Conservation (phyloP, 2,797 vertebrate genomes). For the Serranus cabrilla region DNA sequence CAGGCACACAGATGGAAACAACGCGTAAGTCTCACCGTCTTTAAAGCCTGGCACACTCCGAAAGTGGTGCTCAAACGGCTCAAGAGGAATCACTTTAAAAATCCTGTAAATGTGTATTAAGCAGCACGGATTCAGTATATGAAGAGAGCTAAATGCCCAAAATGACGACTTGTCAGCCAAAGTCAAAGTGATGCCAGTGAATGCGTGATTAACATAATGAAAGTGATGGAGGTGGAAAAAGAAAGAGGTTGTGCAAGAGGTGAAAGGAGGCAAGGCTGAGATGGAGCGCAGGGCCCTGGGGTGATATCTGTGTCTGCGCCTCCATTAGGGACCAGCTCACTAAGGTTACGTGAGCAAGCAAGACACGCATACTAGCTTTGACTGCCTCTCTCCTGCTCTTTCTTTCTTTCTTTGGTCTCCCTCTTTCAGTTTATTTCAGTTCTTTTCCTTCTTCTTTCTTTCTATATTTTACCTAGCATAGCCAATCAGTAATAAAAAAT, state of each 20-base stretch:
- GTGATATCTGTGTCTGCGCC: constrained; percentile 66
- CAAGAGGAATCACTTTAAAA: neutral
- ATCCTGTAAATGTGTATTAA: neutral
- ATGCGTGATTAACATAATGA: constrained; percentile 35
- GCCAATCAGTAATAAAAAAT: too few relatives aligned
- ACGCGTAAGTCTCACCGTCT: constrained; percentile 3
- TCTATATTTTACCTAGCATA: neutral
- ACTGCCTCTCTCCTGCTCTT: constrained; percentile 1
- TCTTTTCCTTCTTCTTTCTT: neutral
- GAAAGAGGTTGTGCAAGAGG: constrained; percentile 42
- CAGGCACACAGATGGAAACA: constrained; percentile 30
- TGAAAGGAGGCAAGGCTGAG: constrained; percentile 46
- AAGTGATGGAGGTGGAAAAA: constrained; percentile 39
- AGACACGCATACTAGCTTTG: constrained; percentile 35
- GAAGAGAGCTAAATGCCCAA: neutral
- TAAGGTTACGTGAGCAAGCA: constrained; percentile 67
- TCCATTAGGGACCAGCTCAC: constrained; percentile 74
- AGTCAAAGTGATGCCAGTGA: constrained; percentile 2
- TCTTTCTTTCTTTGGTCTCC: neutral
- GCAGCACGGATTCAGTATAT: neutral
- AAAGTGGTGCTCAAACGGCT: neutral
- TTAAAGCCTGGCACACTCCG: neutral
- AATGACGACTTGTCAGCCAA: neutral
- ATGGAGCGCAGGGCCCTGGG: constrained; percentile 62
- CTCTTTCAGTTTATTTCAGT: neutral